These are phyloP conservation scores for Epinotia nisella DNA, from an alignment of 2,888 invertebrate genomes.

Conservation along the genomic window DNA sequence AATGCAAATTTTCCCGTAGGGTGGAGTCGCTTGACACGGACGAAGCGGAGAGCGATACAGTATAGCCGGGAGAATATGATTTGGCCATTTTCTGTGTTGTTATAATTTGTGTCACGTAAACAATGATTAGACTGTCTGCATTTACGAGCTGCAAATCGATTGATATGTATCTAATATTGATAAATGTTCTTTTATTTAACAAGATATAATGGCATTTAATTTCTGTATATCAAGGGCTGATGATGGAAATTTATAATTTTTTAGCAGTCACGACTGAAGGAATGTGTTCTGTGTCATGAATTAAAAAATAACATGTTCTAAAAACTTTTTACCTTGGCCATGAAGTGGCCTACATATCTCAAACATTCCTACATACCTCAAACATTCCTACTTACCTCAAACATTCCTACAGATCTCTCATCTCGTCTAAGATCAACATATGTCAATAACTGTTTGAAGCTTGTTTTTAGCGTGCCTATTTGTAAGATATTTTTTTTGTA, in stretches of 20 bases:
- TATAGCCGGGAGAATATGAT: neutral
- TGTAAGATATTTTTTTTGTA: conserved; percentile 5
- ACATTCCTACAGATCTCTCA: neutral
- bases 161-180: neutral
- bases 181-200: neutral
- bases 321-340: neutral
- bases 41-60: conserved; percentile 27
- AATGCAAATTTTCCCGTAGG: conserved; percentile 38
- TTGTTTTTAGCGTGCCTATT: neutral
- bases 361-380: neutral
- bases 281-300: neutral
- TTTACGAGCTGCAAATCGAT: neutral
- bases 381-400: neutral
- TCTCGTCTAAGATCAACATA: neutral
- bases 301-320: neutral
- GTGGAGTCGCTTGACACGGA: neutral
- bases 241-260: neutral
- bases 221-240: neutral
- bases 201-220: neutral
- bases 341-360: neutral
- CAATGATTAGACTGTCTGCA: neutral
- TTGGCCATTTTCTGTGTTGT: neutral
- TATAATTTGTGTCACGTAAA: neutral
- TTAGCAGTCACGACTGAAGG: neutral
- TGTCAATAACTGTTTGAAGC: neutral